These are phyloP conservation scores for Epinephelus awoara DNA, from an alignment of 2,797 vertebrate genomes.

Conservation along the genomic window DNA sequence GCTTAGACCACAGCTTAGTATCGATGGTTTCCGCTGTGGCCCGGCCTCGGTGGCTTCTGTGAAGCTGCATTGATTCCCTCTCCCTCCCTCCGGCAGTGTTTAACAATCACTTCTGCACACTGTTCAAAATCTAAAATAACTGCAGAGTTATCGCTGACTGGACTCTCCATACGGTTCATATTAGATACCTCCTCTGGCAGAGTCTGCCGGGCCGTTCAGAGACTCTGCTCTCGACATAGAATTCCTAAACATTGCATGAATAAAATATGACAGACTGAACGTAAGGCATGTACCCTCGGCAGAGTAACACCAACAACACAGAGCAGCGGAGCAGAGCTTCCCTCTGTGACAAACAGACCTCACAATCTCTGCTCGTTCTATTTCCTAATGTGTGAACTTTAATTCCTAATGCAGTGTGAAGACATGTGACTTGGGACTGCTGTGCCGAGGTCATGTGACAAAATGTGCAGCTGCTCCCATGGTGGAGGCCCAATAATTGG, in stretches of 20 bases:
- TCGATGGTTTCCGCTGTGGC: constrained; percentile 62
- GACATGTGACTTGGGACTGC: constrained; percentile 36
- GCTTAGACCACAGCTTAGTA: constrained; percentile 62
- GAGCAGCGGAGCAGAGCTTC: constrained; percentile 22
- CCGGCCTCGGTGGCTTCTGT: constrained; percentile 57
- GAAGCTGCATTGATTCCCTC: constrained; percentile 68
- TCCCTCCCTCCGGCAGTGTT: constrained; percentile 31
- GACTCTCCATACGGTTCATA: constrained; percentile 26
- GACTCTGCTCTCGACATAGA: background rate
- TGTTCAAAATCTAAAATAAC: constrained; percentile 61
- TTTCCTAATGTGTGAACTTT: constrained; percentile 33
- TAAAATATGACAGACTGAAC: constrained; percentile 35
- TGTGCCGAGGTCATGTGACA: constrained; percentile 60
- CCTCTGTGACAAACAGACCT: constrained; percentile 1
- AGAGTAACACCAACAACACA: background rate
- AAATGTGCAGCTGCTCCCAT: constrained; percentile 63
- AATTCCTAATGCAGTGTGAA: constrained; percentile 46
- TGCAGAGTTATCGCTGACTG: constrained; percentile 50
- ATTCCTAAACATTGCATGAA: constrained; percentile 29
- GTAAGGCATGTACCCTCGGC: background rate
- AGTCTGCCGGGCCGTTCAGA: constrained; percentile 9
- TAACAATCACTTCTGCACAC: constrained; percentile 61
- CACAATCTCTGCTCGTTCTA: constrained; percentile 17
- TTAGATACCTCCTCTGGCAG: constrained; percentile 31
- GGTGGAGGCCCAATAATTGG: constrained; percentile 64